Conservation (phyloP, 2,888 invertebrate genomes). For the Hirtodrosophila cameraria region DNA sequence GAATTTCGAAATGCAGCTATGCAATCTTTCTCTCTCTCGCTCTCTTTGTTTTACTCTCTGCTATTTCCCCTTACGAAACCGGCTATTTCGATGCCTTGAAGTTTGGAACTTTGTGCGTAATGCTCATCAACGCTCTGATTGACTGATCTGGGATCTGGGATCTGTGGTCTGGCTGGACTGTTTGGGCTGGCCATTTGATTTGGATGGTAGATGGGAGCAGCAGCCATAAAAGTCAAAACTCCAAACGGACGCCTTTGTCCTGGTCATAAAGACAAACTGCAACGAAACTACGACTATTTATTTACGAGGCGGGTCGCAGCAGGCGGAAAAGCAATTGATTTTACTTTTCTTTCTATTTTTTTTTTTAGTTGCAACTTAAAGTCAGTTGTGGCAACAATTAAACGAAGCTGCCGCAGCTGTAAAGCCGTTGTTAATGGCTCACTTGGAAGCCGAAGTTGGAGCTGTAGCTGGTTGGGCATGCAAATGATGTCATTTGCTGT, state of each 20-base stretch:
- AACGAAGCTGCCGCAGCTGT: slow-evolving; percentile 64
- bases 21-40: background rate
- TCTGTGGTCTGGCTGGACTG: background rate
- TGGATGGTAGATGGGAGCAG: slow-evolving; percentile 17
- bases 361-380: slow-evolving; percentile 30
- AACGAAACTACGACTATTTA: slow-evolving; percentile 51
- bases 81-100: background rate
- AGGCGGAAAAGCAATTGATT: slow-evolving; percentile 68
- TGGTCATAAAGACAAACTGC: slow-evolving; percentile 58
- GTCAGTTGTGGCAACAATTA: slow-evolving; percentile 65
- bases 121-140: slow-evolving; percentile 33
- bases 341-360: slow-evolving; percentile 32
- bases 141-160: slow-evolving; percentile 1
- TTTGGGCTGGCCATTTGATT: slow-evolving; percentile 13
- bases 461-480: slow-evolving; percentile 27
- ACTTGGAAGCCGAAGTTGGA: slow-evolving; percentile 39
- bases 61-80: too few species aligned
- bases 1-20: slow-evolving; percentile 67
- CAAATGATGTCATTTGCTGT: slow-evolving; percentile 59
- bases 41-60: slow-evolving; percentile 1
- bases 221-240: slow-evolving; percentile 65
- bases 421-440: slow-evolving; percentile 71
- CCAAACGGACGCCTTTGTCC: slow-evolving; percentile 71
- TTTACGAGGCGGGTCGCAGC: slow-evolving; percentile 72
- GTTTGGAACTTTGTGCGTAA: background rate